Base-by-base conservation (phyloP, 1,140 invertebrate species). In the Magallana gigas region DNA sequence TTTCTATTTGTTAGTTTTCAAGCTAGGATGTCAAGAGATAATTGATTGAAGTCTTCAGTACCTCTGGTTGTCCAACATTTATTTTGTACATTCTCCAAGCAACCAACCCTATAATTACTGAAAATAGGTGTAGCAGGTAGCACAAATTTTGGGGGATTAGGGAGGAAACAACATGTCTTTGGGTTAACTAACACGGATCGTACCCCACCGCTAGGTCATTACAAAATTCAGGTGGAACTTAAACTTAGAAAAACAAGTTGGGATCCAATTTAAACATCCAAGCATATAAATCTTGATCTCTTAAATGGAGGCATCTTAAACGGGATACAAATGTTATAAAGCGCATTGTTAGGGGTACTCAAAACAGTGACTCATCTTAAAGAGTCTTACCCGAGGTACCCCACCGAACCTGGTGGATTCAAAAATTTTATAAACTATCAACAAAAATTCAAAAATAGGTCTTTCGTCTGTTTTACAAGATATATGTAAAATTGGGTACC, bases 21-120 rank as follows among this genome's bases (percentile, higher is more conserved):
- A 76, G 68, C 18, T 76, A 29, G 23, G 18, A 76, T 76, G 68
- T 76, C 68, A 76, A 76, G 12, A 36, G 23, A 76, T 76, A 76
- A 76, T 76, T 76, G 68, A 76, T 29, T 48, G 23, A 76, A 29
- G 23, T 29, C 68, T 76, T 76, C 68, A 76, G 16, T 76, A 76
- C 68, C 68, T 76, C 11, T 29, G 68, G 68, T 12, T 76, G 68
- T 76, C 8, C 36, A 76, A 76, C 68, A 76, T 29, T 23, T 76
- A 76, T 76, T 12, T 76, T 76, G 23, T 29, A 36, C 68, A 76
- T 29, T 9, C 8, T 11, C 18, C 6, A 76, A 76, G 11, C 7
- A 29, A 18, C 23, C 2, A 76, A 36, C 68, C 29, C 68, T 76
- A 76, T 76, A 76, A 76, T 76, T 76, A 76, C 68, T 0, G 68